phyloP scores from a whole-genome alignment of 2,113 vertebrate species.

The Cisticola juncidis region DNA sequence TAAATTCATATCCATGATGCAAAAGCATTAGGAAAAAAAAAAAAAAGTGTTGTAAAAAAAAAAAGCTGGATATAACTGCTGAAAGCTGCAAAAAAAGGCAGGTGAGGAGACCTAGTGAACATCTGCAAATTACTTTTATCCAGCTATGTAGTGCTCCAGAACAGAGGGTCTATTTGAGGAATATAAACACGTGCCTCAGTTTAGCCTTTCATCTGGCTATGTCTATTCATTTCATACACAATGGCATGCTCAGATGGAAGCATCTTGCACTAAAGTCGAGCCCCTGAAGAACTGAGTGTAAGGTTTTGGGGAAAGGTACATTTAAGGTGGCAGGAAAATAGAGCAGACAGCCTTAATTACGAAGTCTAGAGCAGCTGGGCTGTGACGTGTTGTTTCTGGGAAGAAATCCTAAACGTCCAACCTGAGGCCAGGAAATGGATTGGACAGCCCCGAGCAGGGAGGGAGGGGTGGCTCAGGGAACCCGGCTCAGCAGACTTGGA shows the following conservation, averaged over 20 bases:
- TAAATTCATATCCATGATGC: not conserved
- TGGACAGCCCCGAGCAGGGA: not conserved
- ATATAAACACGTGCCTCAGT: not conserved
- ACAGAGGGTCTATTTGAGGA: not conserved
- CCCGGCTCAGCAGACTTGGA: slow-evolving; percentile 25
- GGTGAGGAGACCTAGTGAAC: not conserved
- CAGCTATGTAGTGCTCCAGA: not conserved
- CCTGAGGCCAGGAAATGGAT: not conserved
- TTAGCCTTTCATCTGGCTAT: not conserved
- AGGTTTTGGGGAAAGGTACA: not conserved
- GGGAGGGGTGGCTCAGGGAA: not conserved
- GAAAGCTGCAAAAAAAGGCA: not conserved
- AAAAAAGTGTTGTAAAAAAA: not conserved
- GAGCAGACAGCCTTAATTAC: slow-evolving; percentile 14
- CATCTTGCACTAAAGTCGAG: not conserved
- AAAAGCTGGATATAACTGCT: not conserved
- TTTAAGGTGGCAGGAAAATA: slow-evolving; percentile 1
- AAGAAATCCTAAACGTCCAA: not conserved
- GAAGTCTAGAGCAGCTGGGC: not conserved
- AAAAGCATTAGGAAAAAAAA: not conserved
- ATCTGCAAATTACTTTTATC: not conserved
- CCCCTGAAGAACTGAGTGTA: not conserved
- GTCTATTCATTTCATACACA: not conserved
- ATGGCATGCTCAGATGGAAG: not conserved
- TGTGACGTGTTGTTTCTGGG: slow-evolving; percentile 22